Base-by-base conservation (phyloP, 2,888 invertebrate genomes). In the Aethes cnicana region DNA sequence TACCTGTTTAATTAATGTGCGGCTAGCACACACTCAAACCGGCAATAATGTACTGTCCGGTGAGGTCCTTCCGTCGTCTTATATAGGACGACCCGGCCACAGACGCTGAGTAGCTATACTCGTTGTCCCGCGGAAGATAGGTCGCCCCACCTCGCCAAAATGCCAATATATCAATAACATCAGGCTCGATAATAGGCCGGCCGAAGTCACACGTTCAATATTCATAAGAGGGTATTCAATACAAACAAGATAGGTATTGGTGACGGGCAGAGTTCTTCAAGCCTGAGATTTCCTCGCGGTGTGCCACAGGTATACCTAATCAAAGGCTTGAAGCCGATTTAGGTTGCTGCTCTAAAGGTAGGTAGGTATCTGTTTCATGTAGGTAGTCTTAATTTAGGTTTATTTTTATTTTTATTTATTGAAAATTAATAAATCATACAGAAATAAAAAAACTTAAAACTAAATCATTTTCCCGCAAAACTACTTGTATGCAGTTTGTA, bases 11-110 rank as follows among this genome's bases (percentile, higher is more conserved):
- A 62, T 59, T 56, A 68, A 58, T 66, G 59, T 66, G 61, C 70
- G 72, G 67, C 69, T 71, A 63, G 59, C 75, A 77, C 79, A 71
- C 72, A 69, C 76, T 77, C 74, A 71, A 77, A 73, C 69, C 66
- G 61, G 55, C 66, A 69, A 69, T 68, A 66, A 65, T 74, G 65
- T 74, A 83, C 78, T 81, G 83, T 58, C 64, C 64, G 59, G 39
- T 57, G 53, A 65, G 66, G 67, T 81, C 79, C 84, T 76, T 74
- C 53, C 68, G 59, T 65, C 66, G 72, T 73, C 83, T 85, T 86
- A 81, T 87, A 87, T 87, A 87, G 86, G 84, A 81, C 82, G 84
- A 57, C 17, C 43, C 35, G 17, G 28, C 53, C 57, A 53, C 53
- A 50, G 47, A 55, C 23, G 46, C 42, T 20, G 32, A 47, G 12